Base-by-base conservation (phyloP, 2,797 vertebrate genomes). In the Arctocebus calabarensis region DNA sequence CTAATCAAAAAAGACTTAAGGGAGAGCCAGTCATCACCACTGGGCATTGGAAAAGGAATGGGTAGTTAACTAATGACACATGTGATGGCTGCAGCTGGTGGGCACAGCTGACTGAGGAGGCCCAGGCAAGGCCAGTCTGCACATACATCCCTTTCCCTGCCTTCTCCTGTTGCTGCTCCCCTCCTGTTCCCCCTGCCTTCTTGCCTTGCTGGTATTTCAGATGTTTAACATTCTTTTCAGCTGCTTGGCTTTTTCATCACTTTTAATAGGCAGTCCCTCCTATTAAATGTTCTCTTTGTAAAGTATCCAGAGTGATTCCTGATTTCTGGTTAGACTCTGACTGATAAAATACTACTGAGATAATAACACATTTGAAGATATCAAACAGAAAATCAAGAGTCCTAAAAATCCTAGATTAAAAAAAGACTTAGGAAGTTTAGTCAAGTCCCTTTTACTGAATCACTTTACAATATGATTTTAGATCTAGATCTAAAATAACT, bases 391-490 rank as follows among this genome's bases (percentile, higher is more conserved):
- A 52, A 82, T 55, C 19, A 2, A 82, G 45, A 82, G 43, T 82
- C 66, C 48, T 29, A 57, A 74, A 93, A 93, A 45, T 45, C 45
- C 34, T 43, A 74, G 45, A 66, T 64, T 82, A 13, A 40, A 82
- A 37, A 83, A 93, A 93, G 59, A 66, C 27, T 52, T 27, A 68
- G 25, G 52, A 57, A 45, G 11, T 59, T 91, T 20, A 91, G 43
- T 40, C 6, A 0, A 52, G n/a, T 40, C 25, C 8, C 27, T 37
- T 78, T 82, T 34, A 19, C 52, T 52, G 19, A 73, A 17, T 85
- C 16, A 12, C 32, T 59, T 78, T 61, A 57, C 55, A 73, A n/a
- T n/a, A n/a, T n/a, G n/a, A n/a, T n/a, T n/a, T n/a, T n/a, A n/a
- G n/a, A n/a, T n/a, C n/a, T n/a, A n/a, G n/a, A n/a, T n/a, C n/a